A percentile compares a stretch with the other conserved stretches of the same genome.
Evolutionary conservation across 2,113 vertebrate species (phyloP).

Genomic region (Brachypodius melanocephalos): DNA sequence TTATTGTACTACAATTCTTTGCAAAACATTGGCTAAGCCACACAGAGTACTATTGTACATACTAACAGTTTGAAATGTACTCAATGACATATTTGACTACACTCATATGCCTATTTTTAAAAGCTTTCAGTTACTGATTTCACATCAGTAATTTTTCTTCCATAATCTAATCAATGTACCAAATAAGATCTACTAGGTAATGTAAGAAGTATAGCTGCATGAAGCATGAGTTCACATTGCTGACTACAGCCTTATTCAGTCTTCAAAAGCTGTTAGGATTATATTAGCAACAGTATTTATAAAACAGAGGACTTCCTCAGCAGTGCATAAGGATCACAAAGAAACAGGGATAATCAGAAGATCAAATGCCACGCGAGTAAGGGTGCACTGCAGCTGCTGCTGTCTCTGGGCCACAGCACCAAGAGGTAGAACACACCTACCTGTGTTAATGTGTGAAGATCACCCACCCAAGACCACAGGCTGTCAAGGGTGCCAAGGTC

Average conservation of each 20-base stretch:
- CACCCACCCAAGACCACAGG: neutral
- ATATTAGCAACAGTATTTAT: neutral
- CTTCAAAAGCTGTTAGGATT: neutral
- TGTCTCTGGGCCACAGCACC: neutral
- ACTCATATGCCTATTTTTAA: neutral
- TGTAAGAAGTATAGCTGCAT: neutral
- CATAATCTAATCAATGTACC: neutral
- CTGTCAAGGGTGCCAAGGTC: fast-evolving
- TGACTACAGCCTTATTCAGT: neutral
- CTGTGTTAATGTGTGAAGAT: fast-evolving
- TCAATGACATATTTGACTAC: neutral
- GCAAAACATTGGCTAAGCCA: neutral
- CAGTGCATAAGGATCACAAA: neutral
- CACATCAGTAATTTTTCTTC: neutral
- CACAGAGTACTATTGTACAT: neutral
- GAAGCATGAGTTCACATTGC: neutral
- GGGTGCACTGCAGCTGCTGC: neutral
- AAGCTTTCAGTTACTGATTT: neutral
- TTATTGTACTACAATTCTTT: neutral
- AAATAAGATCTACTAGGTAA: neutral
- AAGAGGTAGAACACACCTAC: neutral
- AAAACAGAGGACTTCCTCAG: neutral
- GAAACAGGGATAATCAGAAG: neutral
- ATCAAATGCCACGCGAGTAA: neutral
- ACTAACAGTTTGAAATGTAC: neutral